These are phyloP conservation scores for Paramormyrops hopkinsi DNA, from an alignment of 2,797 vertebrate species.

Conservation along the genomic window DNA sequence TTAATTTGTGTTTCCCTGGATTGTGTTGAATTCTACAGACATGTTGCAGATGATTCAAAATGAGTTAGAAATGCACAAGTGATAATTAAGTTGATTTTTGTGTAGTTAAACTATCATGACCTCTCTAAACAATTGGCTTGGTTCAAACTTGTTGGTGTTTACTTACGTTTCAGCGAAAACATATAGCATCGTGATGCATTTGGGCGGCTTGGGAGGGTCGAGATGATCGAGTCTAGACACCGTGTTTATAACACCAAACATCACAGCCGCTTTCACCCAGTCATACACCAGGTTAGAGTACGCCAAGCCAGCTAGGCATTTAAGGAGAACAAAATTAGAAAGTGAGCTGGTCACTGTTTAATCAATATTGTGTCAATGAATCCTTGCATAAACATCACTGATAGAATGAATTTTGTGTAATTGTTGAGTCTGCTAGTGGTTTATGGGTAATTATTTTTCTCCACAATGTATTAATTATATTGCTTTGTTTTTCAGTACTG, in stretches of 20 bases:
- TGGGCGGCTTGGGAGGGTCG: constrained; percentile 85
- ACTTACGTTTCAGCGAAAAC: constrained; percentile 93
- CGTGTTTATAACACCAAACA: constrained; percentile 88
- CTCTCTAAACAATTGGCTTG: neutral
- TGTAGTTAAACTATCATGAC: neutral
- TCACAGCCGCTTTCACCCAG: constrained; percentile 92
- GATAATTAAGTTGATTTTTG: neutral
- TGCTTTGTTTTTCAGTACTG: neutral
- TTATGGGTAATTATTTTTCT: neutral
- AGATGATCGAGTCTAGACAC: constrained; percentile 84
- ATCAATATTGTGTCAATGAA: neutral
- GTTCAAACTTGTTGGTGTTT: neutral
- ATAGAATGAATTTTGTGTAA: neutral
- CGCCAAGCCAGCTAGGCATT: constrained; percentile 75
- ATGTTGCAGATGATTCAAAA: neutral
- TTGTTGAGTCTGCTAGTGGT: neutral
- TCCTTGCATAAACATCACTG: neutral
- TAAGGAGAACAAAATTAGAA: neutral
- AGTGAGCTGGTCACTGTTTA: neutral
- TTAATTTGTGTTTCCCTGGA: neutral
- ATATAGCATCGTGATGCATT: constrained; percentile 95
- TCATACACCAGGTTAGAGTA: constrained; percentile 93
- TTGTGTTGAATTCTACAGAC: neutral
- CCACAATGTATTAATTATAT: neutral
- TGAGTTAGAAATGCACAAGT: neutral